These are phyloP conservation scores for Semotilus atromaculatus DNA, from an alignment of 2,797 vertebrate genomes.

Conservation along the genomic window DNA sequence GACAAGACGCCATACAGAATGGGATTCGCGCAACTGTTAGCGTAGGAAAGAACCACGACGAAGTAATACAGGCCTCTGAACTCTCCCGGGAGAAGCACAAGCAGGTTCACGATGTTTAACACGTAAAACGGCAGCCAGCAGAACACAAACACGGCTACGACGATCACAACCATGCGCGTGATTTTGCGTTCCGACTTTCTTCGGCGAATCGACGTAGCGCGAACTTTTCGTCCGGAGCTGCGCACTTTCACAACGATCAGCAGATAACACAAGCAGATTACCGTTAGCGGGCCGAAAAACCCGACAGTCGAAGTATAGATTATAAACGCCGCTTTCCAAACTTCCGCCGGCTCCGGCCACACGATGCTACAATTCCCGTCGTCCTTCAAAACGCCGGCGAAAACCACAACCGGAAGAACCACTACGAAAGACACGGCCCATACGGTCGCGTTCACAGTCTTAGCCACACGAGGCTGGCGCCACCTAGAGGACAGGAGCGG, in stretches of 20 bases:
- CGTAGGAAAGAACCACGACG: constrained; percentile 91
- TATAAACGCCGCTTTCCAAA: constrained; percentile 91
- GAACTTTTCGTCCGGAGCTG: constrained; percentile 84
- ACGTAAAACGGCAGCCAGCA: constrained; percentile 96
- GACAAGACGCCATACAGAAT: constrained; percentile 94
- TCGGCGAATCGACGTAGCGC: constrained; percentile 81
- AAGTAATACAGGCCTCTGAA: constrained; percentile 90
- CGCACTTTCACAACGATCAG: constrained; percentile 91
- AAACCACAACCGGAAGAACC: constrained; percentile 89
- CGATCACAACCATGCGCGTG: constrained; percentile 94
- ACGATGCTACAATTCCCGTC: constrained; percentile 92
- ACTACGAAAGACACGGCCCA: constrained; percentile 91
- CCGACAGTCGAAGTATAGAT: constrained; percentile 90
- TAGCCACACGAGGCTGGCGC: constrained; percentile 88
- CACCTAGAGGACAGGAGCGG: constrained; percentile 89
- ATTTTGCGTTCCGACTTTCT: constrained; percentile 89
- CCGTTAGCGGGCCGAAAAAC: constrained; percentile 90
- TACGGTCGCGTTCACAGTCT: constrained; percentile 83
- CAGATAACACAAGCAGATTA: constrained; percentile 95
- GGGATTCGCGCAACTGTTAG: constrained; percentile 97
- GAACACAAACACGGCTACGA: constrained; percentile 90
- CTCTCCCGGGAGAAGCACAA: constrained; percentile 87
- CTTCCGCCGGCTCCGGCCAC: constrained; percentile 90
- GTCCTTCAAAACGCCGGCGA: constrained; percentile 86
- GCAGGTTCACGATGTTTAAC: constrained; percentile 91